These are phyloP conservation scores for Manis pentadactyla DNA, from an alignment of 2,797 vertebrate species.

Conservation along the genomic window DNA sequence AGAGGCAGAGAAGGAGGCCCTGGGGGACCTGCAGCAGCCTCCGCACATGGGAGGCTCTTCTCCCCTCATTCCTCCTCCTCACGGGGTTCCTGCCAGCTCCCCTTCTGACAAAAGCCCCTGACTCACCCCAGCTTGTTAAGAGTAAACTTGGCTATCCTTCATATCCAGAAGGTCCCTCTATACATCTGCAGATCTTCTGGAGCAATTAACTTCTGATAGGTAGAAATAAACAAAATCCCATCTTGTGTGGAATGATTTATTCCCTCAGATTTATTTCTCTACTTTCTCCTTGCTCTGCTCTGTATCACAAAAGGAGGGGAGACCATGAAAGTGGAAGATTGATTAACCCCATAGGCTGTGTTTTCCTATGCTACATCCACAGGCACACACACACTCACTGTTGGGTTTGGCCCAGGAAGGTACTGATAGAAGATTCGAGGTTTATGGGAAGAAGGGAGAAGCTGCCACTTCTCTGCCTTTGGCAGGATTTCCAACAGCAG, in stretches of 20 bases:
- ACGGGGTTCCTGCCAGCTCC: background rate
- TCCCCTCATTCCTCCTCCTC: background rate
- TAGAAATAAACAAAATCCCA: background rate
- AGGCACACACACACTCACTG: background rate
- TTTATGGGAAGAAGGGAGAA: background rate
- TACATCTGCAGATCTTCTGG: background rate
- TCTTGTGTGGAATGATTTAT: background rate
- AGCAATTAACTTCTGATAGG: background rate
- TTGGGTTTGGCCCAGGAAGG: background rate
- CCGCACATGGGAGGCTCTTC: background rate
- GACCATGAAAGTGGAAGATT: rapidly evolving
- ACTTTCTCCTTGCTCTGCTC: background rate
- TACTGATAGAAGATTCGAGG: background rate
- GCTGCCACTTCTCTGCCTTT: background rate
- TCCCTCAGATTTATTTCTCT: background rate
- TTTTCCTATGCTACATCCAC: background rate
- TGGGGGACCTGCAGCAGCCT: background rate
- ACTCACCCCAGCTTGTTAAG: background rate
- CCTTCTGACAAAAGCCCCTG: background rate
- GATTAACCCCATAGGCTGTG: background rate
- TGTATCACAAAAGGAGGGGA: background rate
- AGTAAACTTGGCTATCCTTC: background rate
- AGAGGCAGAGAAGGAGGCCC: background rate
- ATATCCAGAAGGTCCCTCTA: background rate
- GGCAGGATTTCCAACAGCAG: background rate